Conservation (phyloP, 2,113 vertebrate species). For the Cephalopterus ornatus region DNA sequence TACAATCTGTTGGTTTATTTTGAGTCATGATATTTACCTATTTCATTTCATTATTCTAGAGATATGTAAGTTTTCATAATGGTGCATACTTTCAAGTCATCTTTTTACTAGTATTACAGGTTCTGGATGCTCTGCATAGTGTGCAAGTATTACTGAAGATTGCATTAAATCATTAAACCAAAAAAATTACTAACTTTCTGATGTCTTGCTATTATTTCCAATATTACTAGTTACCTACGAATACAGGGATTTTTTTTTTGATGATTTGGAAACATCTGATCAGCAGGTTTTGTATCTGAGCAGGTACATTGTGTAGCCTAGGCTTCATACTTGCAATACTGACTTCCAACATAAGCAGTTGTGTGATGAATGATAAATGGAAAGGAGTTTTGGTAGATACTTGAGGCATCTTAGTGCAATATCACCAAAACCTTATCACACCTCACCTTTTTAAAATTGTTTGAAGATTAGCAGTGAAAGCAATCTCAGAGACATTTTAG, state of each 20-base stretch:
- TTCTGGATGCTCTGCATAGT: not conserved
- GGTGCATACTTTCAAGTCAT: not conserved
- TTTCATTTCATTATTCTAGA: not conserved
- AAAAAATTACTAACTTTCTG: not conserved
- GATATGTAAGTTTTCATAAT: not conserved
- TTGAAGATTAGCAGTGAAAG: not conserved
- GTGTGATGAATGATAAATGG: not conserved
- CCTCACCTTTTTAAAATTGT: not conserved
- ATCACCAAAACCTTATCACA: accelerated
- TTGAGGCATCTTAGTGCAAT: not conserved
- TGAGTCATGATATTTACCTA: not conserved
- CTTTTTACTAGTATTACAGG: not conserved
- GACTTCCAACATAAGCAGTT: not conserved
- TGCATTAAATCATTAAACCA: not conserved
- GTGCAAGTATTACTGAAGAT: not conserved
- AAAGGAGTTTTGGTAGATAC: not conserved
- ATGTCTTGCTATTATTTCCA: not conserved
- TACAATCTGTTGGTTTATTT: not conserved
- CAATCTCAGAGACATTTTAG: not conserved
- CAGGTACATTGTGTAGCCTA: not conserved
- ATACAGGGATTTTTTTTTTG: not conserved
- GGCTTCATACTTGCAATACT: not conserved
- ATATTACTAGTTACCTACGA: not conserved
- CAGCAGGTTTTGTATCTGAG: not conserved
- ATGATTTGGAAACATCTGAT: not conserved